Base-by-base conservation (phyloP, 2,113 vertebrate species). In the Antidorcas marsupialis region DNA sequence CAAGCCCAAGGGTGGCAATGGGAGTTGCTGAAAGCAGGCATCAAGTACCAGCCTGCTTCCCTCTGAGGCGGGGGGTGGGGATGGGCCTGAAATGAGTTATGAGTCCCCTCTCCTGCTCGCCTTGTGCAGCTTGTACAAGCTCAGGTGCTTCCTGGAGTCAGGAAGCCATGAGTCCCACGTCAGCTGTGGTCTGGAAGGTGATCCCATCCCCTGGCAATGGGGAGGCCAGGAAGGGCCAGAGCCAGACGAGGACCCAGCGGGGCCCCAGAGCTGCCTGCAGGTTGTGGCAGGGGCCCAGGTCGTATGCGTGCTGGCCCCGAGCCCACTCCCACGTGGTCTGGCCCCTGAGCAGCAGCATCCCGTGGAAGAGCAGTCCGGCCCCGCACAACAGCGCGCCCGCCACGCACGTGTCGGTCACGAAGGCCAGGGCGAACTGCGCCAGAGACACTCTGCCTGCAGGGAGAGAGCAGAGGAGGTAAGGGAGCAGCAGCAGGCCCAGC, bases 241-340 rank as follows among this genome's bases (percentile, higher is more conserved):
- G 98, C 99, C 99, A 99, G 94, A 99, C 98, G 2, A 99, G 95
- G 98, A 98, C 99, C 99, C 99, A 99, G 55, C 96, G 98, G 45
- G 97, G 81, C 33, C 99, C 99, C 79, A 99, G 98, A 16, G 98
- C 97, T 36, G 99, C 98, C 50, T 97, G 98, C 85, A 99, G 67
- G 97, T 99, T 99, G 28, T 93, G 98, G 50, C 98, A 62, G 45
- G 98, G 95, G 21, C 99, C 99, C 47, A 99, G 98, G 97, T 97
- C 98, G 81, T 99, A 99, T 39, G 97, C 90, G 36, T 98, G 99
- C 1, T 99, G 99, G 90, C 99, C 99, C 91, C 99, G 99, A 16
- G 98, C 98, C 99, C 99, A 99, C 97, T 99, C 99, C 74, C 99
- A 98, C 4, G 99, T 99, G 90, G 99, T 99, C 98, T 99, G 99